Evolutionary conservation across 2,797 vertebrate genomes (phyloP), one percentile per base, ranked within the genome.

Genomic region (Notolabrus celidotus): DNA sequence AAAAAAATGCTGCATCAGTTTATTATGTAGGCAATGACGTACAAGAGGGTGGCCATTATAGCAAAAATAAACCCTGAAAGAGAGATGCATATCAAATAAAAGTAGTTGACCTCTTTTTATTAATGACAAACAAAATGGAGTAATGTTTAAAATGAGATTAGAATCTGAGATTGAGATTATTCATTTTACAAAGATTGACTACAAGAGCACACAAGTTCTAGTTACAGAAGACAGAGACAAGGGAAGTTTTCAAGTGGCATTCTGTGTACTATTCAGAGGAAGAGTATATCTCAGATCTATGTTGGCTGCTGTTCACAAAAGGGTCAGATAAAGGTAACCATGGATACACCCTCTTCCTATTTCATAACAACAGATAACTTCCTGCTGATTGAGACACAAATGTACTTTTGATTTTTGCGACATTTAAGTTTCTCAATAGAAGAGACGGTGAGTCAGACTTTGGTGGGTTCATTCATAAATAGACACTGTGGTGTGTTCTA

Each of bases 301-400:
- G 51, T 67, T 65, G 72, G 54, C 58, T 70, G 53, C 59, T 25
- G 55, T 52, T 63, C 22, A 77, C 34, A 82, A 73, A 74, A 78
- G 33, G 53, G 60, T 80, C 70, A 78, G 41, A 73, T 64, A 81
- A 69, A 79, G 52, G 69, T 87, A 79, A 82, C 84, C 75, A 84
- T 86, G 75, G 82, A 61, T 75, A 83, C 80, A 64, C 53, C 68
- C 61, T 58, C 71, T 88, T 87, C 74, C 80, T 89, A 51, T 88
- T 89, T 63, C 83, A 81, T 70, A 88, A 84, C 12, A 63, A 15
- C 58, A 70, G 43, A 78, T 68, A 51, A 71, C 77, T 87, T 87
- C 81, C 86, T 85, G 80, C 72, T 4, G 14, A 74, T 83, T 54
- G 45, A 79, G 60, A 50, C 55, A 31, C 10, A 0, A 42, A 39